phyloP scores from a whole-genome alignment of 2,113 vertebrate genomes.

The Menidia beryllina region DNA sequence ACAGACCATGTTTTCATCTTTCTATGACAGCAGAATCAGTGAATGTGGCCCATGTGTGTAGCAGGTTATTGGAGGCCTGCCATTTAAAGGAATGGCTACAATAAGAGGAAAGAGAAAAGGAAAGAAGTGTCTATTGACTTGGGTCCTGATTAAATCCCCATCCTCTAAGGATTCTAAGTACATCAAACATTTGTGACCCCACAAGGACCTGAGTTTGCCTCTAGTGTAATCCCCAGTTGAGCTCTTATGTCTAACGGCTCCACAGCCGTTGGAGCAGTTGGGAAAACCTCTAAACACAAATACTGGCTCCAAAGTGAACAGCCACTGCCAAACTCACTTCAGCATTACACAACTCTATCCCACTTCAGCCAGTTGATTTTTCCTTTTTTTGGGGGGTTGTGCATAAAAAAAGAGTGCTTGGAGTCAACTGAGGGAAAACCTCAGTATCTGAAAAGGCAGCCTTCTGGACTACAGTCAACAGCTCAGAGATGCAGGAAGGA shows the following conservation, averaged over 20 bases:
- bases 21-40: constrained; percentile 5
- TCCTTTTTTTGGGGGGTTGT: constrained; percentile 14
- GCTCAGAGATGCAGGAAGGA: not conserved
- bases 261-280: constrained; percentile 16
- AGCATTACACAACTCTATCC: constrained; percentile 37
- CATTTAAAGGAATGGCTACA: constrained; percentile 3
- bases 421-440: constrained; percentile 20
- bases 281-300: constrained; percentile 35
- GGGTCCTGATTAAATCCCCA: constrained; percentile 10
- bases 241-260: constrained; percentile 1
- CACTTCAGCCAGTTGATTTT: not conserved
- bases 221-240: not conserved
- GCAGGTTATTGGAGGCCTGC: constrained; percentile 60
- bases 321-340: constrained; percentile 26
- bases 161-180: not conserved
- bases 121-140: not conserved
- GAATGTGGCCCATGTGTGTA: constrained; percentile 52
- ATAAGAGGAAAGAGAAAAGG: constrained; percentile 14
- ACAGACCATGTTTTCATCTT: constrained; percentile 27
- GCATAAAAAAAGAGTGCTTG: constrained; percentile 8
- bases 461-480: constrained; percentile 5
- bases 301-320: constrained; percentile 10
- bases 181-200: not conserved
- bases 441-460: constrained; percentile 1
- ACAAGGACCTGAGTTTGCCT: not conserved